Conservation (phyloP, 2,113 vertebrate genomes). For the Onychorhynchus coronatus region DNA sequence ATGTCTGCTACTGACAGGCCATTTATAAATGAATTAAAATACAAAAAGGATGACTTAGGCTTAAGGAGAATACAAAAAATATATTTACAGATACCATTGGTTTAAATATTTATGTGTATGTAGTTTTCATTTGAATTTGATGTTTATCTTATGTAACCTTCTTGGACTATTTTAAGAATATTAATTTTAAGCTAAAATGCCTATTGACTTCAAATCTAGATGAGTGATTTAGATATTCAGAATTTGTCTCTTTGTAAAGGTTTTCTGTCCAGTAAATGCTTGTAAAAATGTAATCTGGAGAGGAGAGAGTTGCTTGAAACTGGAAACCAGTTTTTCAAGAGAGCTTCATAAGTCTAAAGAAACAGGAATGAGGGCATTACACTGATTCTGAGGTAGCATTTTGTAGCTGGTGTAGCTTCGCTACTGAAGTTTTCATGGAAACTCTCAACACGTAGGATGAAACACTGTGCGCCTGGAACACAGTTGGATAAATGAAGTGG, state of each 20-base stretch:
- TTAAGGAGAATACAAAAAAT: background rate
- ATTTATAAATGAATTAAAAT: conserved; percentile 26
- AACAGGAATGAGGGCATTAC: background rate
- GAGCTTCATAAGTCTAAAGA: background rate
- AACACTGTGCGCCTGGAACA: background rate
- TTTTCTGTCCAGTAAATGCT: background rate
- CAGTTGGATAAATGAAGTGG: background rate
- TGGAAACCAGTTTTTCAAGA: background rate
- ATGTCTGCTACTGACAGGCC: background rate
- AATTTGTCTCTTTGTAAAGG: background rate
- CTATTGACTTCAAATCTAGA: background rate
- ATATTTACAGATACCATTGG: background rate
- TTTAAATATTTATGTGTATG: conserved; percentile 26
- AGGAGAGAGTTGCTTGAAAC: background rate
- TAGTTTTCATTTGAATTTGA: background rate
- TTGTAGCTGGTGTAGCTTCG: background rate
- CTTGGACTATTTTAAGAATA: background rate
- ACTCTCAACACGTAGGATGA: background rate
- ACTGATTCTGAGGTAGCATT: background rate
- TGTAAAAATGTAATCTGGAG: background rate
- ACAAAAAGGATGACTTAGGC: background rate
- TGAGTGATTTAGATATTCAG: background rate
- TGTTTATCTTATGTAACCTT: background rate
- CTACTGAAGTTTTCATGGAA: background rate
- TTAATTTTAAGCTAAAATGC: conserved; percentile 3